Percentiles rank a stretch among this genome's conserved stretches.
Evolutionary conservation across 2,797 vertebrate genomes (phyloP).

Genomic region (Pangasius larnaudii): DNA sequence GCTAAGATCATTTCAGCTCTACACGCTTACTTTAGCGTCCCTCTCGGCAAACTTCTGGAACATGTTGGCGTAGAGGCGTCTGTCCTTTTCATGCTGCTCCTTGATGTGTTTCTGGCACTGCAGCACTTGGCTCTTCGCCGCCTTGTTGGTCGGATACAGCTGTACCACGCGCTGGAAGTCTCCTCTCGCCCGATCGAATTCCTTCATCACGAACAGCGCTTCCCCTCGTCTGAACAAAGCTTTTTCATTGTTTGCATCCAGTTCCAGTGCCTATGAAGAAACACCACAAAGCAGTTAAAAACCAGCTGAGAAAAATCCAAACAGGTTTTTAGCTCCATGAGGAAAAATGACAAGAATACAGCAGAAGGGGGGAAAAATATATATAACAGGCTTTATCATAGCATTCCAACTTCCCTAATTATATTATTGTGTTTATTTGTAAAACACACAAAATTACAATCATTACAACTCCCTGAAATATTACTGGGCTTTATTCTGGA

Average conservation of each 20-base stretch:
- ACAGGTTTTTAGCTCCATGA: background rate
- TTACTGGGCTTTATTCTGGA: background rate
- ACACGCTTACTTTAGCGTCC: constrained; percentile 83
- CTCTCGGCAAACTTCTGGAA: constrained; percentile 93
- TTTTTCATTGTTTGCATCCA: constrained; percentile 90
- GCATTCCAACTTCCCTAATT: background rate
- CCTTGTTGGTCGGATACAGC: constrained; percentile 93
- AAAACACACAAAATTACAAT: background rate
- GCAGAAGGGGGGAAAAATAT: background rate
- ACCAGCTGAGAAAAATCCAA: background rate
- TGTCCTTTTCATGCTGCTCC: constrained; percentile 92
- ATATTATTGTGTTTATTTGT: background rate
- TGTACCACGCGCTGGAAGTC: constrained; percentile 91
- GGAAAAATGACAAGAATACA: background rate
- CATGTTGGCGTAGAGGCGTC: constrained; percentile 97
- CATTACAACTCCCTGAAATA: background rate
- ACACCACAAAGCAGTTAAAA: background rate
- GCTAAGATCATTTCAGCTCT: background rate
- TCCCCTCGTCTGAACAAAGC: constrained; percentile 94
- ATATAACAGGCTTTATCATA: no score
- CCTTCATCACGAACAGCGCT: constrained; percentile 88
- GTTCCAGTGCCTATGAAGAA: constrained; percentile 83
- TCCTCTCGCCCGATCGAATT: constrained; percentile 86
- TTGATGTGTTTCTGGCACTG: constrained; percentile 89
- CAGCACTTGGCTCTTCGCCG: constrained; percentile 85